Evolutionary conservation across 2,113 vertebrate species (phyloP), one percentile per base, ranked within the genome.

Genomic region (Sinocyclocheilus anophthalmus): DNA sequence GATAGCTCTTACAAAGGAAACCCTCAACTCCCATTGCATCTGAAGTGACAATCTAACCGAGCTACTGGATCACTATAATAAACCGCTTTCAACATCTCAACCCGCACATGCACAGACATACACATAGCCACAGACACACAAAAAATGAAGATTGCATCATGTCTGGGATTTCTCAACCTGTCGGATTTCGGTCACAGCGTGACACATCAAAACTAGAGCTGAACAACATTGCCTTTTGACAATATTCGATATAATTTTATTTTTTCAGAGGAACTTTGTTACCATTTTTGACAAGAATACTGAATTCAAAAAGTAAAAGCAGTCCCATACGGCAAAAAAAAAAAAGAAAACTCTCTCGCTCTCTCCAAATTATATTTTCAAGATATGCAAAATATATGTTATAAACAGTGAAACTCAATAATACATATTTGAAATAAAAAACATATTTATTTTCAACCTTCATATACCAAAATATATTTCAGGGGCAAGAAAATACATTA

Each of bases 121-220:
- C 22, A 65, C 57, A 76, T 12, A 76, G 33, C 42, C 42, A 55
- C 81, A 55, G 9, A 0, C 16, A 59, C 61, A 70, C 6, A 53
- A 16, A 83, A 53, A 18, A 24, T 4, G 22, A 39, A 16, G 14
- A 16, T 33, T 45, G 5, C 24, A 72, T 63, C 16, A 5, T 48
- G 42, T 67, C 55, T 75, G 69, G 14, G n/a, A 33, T 42, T 8
- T 48, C 53, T 55, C 30, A 39, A 37, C 20, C 45, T 30, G 45
- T 39, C 3, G 6, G 65, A 83, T 75, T 75, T 87, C 73, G 45
- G 22, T 55, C 61, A 57, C 72, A 84, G 76, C 63, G 45, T 82
- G 83, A 77, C 78, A 78, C 85, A 81, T 85, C 83, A 53, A 82
- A 55, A 89, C 26, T 30, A 67, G 26, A 69, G 6, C 26, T 33